A percentile compares a stretch with the other conserved stretches of the same genome.
Conservation (phyloP, 2,113 vertebrate genomes). For the Epinephelus cyanopodus region DNA sequence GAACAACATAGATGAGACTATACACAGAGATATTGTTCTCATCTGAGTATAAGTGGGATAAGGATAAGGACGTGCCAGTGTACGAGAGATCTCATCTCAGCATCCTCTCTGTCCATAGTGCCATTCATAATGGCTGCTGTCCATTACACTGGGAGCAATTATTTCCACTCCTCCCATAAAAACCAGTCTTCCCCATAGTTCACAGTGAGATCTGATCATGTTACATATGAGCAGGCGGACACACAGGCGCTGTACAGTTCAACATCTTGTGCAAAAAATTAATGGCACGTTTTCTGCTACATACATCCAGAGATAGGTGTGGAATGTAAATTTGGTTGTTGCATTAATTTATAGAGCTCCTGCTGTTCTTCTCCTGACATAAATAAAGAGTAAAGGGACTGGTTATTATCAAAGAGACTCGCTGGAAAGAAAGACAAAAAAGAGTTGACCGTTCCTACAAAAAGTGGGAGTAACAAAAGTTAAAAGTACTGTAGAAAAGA, state of each 20-base stretch:
- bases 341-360: conserved; percentile 64
- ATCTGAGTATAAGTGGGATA: conserved; percentile 71
- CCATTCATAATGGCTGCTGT: conserved; percentile 69
- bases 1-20: conserved; percentile 80
- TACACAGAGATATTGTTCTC: conserved; percentile 78
- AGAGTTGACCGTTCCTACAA: conserved; percentile 66
- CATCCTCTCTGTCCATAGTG: conserved; percentile 55
- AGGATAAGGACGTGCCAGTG: conserved; percentile 62
- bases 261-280: conserved; percentile 75
- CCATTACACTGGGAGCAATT: conserved; percentile 37
- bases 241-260: conserved; percentile 66
- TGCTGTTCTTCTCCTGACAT: conserved; percentile 57
- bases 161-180: conserved; percentile 33
- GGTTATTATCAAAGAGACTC: conserved; percentile 73
- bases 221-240: conserved; percentile 65
- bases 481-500: conserved; percentile 82
- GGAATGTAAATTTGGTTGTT: conserved; percentile 79
- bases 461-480: conserved; percentile 83
- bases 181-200: conserved; percentile 50
- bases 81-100: conserved; percentile 65
- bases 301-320: conserved; percentile 78
- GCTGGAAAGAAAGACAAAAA: conserved; percentile 73
- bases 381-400: conserved; percentile 64
- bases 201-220: conserved; percentile 71
- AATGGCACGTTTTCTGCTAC: conserved; percentile 82